Conservation (phyloP, 2,113 vertebrate genomes). For the Egretta garzetta region DNA sequence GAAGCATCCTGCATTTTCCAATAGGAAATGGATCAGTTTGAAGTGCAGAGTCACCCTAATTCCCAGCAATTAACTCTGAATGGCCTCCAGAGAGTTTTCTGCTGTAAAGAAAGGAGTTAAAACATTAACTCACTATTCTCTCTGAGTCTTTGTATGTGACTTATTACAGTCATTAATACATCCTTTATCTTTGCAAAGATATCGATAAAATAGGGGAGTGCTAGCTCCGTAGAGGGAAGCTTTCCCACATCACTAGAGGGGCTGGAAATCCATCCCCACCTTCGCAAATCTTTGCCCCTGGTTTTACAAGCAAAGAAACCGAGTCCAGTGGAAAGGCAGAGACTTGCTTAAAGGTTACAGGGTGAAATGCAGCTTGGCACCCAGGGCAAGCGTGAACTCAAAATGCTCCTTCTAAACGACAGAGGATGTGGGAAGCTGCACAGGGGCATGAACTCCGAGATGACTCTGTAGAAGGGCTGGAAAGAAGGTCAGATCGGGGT, state of each 20-base stretch:
- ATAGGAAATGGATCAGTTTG: not conserved
- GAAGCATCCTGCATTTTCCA: not conserved
- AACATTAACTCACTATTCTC: not conserved
- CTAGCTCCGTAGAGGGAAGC: not conserved
- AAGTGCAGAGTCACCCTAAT: not conserved
- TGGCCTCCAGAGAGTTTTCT: not conserved
- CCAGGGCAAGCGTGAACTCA: not conserved
- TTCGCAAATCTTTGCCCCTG: rapidly evolving
- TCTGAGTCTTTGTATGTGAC: not conserved
- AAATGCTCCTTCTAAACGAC: not conserved
- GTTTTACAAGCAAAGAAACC: not conserved
- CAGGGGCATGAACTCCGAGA: not conserved
- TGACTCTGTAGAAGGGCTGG: not conserved
- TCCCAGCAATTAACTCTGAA: not conserved
- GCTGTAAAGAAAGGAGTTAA: not conserved
- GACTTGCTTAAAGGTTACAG: not conserved
- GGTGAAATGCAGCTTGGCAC: not conserved
- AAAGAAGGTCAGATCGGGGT: not conserved
- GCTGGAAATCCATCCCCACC: not conserved
- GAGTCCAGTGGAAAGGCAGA: not conserved
- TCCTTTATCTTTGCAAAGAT: not conserved
- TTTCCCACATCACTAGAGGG: not conserved
- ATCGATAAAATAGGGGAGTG: not conserved
- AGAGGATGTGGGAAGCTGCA: not conserved
- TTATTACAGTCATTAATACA: not conserved